Evolutionary conservation across 2,797 vertebrate species (phyloP), one percentile per base, ranked within the genome.

Genomic region (Sebastes iracundus): DNA sequence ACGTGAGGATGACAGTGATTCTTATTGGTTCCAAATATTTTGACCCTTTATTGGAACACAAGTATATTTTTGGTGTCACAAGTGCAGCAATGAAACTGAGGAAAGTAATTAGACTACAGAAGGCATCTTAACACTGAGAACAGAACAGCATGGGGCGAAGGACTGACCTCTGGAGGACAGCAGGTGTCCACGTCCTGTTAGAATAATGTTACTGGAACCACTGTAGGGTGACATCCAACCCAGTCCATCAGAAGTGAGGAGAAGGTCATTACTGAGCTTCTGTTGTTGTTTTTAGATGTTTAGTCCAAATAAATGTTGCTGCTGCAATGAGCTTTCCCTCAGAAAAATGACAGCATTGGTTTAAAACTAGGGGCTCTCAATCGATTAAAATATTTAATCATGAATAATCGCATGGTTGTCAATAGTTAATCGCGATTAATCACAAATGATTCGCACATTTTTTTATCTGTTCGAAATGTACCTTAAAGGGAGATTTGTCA

Each of bases 141-240:
- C 60, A 23, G 14, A 58, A 56, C 67, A 71, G 76, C 76, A 58
- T 55, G 68, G 4, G 60, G 67, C 2, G n/a, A 49, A 64, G 60
- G 60, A 71, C 67, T 71, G 68, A 78, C 67, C 67, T 62, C 60
- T 59, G 35, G n/a, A 23, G 76, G 61, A 52, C 61, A 52, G 68
- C 77, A 60, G 77, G 68, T 52, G 61, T 72, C 77, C 61, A 33
- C 35, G 53, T 72, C 61, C 76, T 78, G 60, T 63, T 16, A 42
- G 75, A 61, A 16, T 4, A 55, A 46, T 14, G 20, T 55, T 42
- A 12, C 32, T 77, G 61, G 49, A 55, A 28, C 9, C 25, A 35
- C 32, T n/a, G 61, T 28, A 35, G 23, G 49, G 25, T 42, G 35
- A 67, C 63, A 30, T 67, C 73, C 35, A 58, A 49, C 53, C 53